A percentile compares a stretch with the other conserved stretches of the same genome.
phyloP scores from a whole-genome alignment of 2,888 invertebrate genomes.

The Prionchulus punctatus region DNA sequence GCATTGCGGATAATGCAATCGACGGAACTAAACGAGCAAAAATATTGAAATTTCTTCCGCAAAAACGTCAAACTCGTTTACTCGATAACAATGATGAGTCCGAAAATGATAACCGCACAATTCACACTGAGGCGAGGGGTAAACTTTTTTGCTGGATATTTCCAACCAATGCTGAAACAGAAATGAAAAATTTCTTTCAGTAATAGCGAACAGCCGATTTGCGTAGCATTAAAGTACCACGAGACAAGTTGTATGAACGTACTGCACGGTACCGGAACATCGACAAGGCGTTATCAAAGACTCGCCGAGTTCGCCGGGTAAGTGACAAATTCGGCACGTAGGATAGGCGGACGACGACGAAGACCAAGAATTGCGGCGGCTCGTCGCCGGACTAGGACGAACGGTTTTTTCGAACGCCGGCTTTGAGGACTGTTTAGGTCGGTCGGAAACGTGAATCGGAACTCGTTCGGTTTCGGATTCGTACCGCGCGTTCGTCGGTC shows the following conservation, averaged over 20 bases:
- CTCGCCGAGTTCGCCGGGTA: conserved; percentile 25
- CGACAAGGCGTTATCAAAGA: conserved; percentile 42
- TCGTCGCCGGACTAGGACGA: not conserved
- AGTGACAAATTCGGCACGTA: conserved; percentile 43
- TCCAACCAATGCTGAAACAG: conserved; percentile 41
- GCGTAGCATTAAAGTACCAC: conserved; percentile 30
- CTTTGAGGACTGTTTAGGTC: not conserved
- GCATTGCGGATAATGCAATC: conserved; percentile 38
- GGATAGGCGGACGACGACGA: conserved; percentile 19
- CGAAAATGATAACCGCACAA: conserved; percentile 42
- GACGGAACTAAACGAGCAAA: conserved; percentile 33
- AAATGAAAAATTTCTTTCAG: too few species aligned
- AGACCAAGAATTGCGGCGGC: not conserved
- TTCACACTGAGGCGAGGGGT: conserved; percentile 41
- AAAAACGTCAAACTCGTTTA: conserved; percentile 18
- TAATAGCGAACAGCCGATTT: too few species aligned
- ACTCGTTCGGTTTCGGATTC: not conserved
- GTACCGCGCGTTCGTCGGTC: too few species aligned
- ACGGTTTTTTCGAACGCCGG: not conserved
- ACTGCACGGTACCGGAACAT: conserved; percentile 41
- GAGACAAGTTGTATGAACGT: conserved; percentile 41
- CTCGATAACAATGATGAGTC: conserved; percentile 40
- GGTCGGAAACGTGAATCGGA: too few species aligned
- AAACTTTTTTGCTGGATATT: conserved; percentile 37
- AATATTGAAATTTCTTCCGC: not conserved